Conservation (phyloP, 2,113 vertebrate species). For the Antechinus stuartii region DNA sequence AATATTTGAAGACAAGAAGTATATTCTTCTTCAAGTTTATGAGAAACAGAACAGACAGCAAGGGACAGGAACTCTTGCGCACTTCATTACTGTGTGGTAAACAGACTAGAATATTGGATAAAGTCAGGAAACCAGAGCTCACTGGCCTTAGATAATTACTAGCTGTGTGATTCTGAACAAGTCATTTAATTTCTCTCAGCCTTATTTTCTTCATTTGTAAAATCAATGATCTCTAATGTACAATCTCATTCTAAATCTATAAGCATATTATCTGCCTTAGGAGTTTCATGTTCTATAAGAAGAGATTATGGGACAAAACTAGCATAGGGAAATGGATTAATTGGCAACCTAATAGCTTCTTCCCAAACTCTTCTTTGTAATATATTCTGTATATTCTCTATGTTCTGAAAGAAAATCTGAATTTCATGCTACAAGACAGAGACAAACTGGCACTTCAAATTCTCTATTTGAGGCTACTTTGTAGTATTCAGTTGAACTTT, state of each 20-base stretch:
- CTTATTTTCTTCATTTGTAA: not conserved
- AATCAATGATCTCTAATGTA: not conserved
- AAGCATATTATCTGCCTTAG: not conserved
- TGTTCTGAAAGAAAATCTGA: not conserved
- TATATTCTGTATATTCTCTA: not conserved
- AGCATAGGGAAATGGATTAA: not conserved
- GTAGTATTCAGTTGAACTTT: not conserved
- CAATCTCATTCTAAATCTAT: not conserved
- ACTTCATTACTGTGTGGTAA: not conserved
- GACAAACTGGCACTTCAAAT: not conserved
- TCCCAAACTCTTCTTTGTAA: not conserved
- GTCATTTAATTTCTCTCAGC: not conserved
- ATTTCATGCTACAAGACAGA: not conserved
- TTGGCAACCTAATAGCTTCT: not conserved
- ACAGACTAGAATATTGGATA: not conserved
- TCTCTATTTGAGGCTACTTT: not conserved
- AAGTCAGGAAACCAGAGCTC: not conserved
- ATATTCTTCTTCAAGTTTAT: not conserved
- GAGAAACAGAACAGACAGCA: not conserved
- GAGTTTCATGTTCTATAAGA: not conserved
- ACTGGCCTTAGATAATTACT: not conserved
- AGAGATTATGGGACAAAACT: not conserved
- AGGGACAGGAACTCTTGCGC: not conserved
- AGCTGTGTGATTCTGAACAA: not conserved
- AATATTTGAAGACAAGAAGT: not conserved